Conservation (phyloP, 2,888 invertebrate genomes). For the Drosophila emarginata region DNA sequence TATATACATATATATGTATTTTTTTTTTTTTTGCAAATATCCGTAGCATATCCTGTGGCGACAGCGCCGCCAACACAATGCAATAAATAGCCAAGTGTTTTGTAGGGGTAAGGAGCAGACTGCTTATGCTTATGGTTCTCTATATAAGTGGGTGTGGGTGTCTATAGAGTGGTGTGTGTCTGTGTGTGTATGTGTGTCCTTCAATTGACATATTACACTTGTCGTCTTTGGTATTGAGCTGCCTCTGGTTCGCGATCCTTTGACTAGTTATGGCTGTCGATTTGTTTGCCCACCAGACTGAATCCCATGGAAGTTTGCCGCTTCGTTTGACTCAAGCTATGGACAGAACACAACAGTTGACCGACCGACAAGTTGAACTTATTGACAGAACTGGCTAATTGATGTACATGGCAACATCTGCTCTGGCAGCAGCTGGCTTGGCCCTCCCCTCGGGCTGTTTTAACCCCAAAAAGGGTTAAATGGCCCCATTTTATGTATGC, state of each 20-base stretch:
- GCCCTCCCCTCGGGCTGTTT: not conserved
- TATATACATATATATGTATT: conserved; percentile 65
- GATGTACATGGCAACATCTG: conserved; percentile 51
- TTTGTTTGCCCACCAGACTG: conserved; percentile 28
- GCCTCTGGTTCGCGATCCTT: conserved; percentile 40
- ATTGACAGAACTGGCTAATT: conserved; percentile 65
- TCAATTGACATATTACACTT: conserved; percentile 77
- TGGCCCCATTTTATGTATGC: conserved; percentile 55
- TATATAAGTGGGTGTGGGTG: conserved; percentile 24
- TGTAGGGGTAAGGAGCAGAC: conserved; percentile 15
- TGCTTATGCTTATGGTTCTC: conserved; percentile 13
- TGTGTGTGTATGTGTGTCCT: conserved; percentile 48
- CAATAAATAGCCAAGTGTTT: conserved; percentile 70
- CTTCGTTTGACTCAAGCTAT: conserved; percentile 57
- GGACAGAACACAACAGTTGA: conserved; percentile 11
- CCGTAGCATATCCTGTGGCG: conserved; percentile 74
- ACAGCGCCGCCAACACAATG: conserved; percentile 65
- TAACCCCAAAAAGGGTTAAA: conserved; percentile 58
- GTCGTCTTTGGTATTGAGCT: conserved; percentile 43
- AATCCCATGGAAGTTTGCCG: conserved; percentile 30
- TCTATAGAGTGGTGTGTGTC: conserved; percentile 2
- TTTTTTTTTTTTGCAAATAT: conserved; percentile 65
- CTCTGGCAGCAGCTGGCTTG: conserved; percentile 15
- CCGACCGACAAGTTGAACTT: conserved; percentile 55
- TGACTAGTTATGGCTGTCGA: conserved; percentile 42